Conservation (phyloP, 2,888 invertebrate species). For the Tineola bisselliella region DNA sequence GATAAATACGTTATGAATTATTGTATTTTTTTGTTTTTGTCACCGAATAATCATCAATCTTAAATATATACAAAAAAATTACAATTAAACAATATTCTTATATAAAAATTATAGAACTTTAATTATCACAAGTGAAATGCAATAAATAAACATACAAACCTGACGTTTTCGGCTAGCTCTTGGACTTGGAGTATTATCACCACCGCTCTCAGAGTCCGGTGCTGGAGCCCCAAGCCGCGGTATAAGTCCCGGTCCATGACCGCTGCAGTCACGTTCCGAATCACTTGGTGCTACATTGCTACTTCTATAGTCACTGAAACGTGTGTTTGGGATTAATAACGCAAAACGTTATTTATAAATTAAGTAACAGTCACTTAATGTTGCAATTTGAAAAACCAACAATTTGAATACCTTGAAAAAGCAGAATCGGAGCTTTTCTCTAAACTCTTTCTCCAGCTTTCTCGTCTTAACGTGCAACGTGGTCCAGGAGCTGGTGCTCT, state of each 20-base stretch:
- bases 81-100: no score
- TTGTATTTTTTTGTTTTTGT: no score
- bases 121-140: no score
- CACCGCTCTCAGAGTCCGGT: constrained; percentile 87
- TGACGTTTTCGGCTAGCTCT: constrained; percentile 82
- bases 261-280: constrained; percentile 87
- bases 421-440: constrained; percentile 93
- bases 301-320: constrained; percentile 89
- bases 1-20: no score
- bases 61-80: no score
- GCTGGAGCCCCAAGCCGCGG: constrained; percentile 73
- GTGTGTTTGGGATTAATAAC: not conserved
- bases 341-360: no score
- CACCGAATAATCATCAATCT: no score
- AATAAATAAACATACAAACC: no score
- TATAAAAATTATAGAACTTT: no score
- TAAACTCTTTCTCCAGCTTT: constrained; percentile 92
- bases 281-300: constrained; percentile 89
- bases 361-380: no score
- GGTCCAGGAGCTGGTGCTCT: constrained; percentile 61
- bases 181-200: constrained; percentile 87
- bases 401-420: constrained; percentile 78
- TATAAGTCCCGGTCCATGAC: constrained; percentile 40
- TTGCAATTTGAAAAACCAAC: no score
- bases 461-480: constrained; percentile 71